Conservation (phyloP, 2,113 vertebrate genomes). For the Halichoeres trimaculatus region DNA sequence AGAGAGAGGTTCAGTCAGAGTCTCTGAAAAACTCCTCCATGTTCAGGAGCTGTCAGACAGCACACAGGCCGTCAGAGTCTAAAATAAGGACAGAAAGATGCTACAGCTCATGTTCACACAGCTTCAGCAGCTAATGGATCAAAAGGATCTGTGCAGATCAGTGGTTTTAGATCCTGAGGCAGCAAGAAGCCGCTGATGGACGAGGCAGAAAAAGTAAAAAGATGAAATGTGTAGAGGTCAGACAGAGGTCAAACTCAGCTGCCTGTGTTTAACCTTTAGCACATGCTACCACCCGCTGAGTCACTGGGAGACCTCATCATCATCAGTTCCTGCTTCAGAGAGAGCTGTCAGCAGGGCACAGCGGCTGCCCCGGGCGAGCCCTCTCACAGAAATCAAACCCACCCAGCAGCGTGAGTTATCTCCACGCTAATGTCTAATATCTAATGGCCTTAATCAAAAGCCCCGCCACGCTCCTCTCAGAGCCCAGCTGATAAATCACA, state of each 20-base stretch:
- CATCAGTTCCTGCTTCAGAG: constrained; percentile 36
- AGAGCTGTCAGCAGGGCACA: constrained; percentile 35
- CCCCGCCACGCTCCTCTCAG: constrained; percentile 54
- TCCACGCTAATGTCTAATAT: constrained; percentile 68
- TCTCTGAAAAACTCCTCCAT: no score
- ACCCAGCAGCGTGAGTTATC: constrained; percentile 66
- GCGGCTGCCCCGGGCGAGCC: constrained; percentile 41
- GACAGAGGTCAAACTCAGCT: constrained; percentile 42
- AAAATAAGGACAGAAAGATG: no score
- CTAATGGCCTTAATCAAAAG: constrained; percentile 74
- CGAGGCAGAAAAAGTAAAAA: background rate
- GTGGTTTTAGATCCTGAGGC: no score
- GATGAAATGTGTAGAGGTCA: background rate
- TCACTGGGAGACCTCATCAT: constrained; percentile 44
- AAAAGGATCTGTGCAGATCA: no score
- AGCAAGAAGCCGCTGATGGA: no score
- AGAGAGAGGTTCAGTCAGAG: constrained; percentile 9
- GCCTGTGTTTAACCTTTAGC: constrained; percentile 38
- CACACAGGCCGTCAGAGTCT: no score
- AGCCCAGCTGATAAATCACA: constrained; percentile 67
- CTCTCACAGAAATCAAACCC: constrained; percentile 43
- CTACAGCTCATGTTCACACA: no score
- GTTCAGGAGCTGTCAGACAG: no score
- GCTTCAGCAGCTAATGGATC: no score
- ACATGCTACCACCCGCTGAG: constrained; percentile 15